Evolutionary conservation across 1,140 invertebrate genomes (phyloP), one percentile per base, ranked within the genome.

Genomic region (Cryptotermes secundus): DNA sequence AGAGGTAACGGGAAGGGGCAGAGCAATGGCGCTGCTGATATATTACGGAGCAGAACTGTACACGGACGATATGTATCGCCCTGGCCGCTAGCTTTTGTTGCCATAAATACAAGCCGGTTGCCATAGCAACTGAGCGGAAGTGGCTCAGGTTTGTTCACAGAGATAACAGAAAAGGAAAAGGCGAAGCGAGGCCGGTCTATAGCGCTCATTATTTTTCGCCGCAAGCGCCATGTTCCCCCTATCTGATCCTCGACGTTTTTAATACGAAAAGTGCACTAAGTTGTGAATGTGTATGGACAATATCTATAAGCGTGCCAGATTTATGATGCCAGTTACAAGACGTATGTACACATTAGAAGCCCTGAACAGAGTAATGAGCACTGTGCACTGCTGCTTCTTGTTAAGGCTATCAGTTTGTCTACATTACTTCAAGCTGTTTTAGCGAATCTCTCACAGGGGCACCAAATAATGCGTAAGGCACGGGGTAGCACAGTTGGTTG

Each of bases 81-180:
- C 53, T 10, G 53, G 6, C 19, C 16, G 59, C 45, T 65, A 26
- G 59, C 59, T n/a, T 65, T 65, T 65, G 59, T 65, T 65, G 59
- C 59, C 59, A 65, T 65, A 65, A 65, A 65, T 65, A 65, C 59
- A 65, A 65, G 59, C 59, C n/a, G 59, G 59, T 65, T 65, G 59
- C 59, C 59, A 65, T 65, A 65, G 59, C 59, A 65, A 65, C n/a
- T 65, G 59, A 65, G n/a, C 59, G 59, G 59, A 65, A 65, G 59
- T 65, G 26, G 59, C 59, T 65, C n/a, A 65, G 59, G 59, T 65
- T 65, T 65, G 59, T 65, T 65, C 59, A 65, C 3, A 65, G 59
- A 65, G 59, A 65, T 65, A 65, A 65, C 24, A 31, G 3, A 4
- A 26, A 49, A 65, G 59, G 22, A 65, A 65, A 65, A 65, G 59